Evolutionary conservation across 1,140 invertebrate genomes (phyloP), one percentile per base, ranked within the genome.

Genomic region (Lysiphlebus fabarum): DNA sequence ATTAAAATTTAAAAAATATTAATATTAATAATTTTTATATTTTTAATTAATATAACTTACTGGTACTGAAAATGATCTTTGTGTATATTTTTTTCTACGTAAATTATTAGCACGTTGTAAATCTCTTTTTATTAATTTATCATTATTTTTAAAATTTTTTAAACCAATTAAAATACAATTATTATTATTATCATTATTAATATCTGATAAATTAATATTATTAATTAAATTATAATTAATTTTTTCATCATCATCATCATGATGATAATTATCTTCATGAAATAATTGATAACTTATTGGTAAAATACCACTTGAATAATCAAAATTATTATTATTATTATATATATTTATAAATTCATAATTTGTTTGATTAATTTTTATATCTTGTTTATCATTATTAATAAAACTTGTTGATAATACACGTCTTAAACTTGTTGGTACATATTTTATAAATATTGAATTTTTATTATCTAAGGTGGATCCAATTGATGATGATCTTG

Each of bases 21-120:
- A 26, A 26, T 26, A 4, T 45, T n/a, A 7, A 45, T n/a, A 54
- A 43, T 5, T 11, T 8, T 36, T 34, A 43, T 10, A 5, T 38
- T 9, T 33, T 6, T 17, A 45, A 12, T 8, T 8, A 59, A 6
- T 41, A 14, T 17, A 58, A 74, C 77, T 79, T 70, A 79, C 77
- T 61, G 77, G 76, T 47, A 78, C 76, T 37, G 77, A 79, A 5
- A 71, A 66, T 2, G 76, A 78, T 58, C 76, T 71, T 17, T 71
- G 71, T 44, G 70, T 70, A 64, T 76, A 72, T 53, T 66, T 76
- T 8, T 75, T 69, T 11, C 76, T 67, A 41, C 75, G 57, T 4
- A 79, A 65, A 34, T 77, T 61, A 53, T 75, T 67, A 17, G 73
- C 77, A 4, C 77, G 64, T 53, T 78, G 74, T 5, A 75, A 61